phyloP scores from a whole-genome alignment of 2,888 invertebrate genomes.

The Eudiplozoon nipponicum region DNA sequence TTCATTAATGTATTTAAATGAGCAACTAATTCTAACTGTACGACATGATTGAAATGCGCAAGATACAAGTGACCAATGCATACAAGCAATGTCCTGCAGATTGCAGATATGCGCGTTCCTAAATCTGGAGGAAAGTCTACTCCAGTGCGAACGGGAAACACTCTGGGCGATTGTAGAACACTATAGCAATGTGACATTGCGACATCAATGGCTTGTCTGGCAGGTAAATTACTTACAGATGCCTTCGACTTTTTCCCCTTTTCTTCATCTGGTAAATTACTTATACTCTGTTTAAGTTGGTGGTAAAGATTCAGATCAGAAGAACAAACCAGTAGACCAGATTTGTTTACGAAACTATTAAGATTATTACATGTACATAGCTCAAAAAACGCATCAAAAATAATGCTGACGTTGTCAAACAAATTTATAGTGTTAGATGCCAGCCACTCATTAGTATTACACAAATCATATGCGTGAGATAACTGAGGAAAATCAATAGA shows the following conservation, averaged over 20 bases:
- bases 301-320: neutral
- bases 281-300: too few species aligned
- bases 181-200: conserved; percentile 14
- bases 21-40: conserved; percentile 12
- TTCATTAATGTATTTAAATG: conserved; percentile 14
- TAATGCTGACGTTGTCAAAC: conserved; percentile 13
- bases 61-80: conserved; percentile 12
- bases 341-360: neutral
- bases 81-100: conserved; percentile 11
- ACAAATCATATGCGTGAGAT: neutral
- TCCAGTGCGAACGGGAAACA: conserved; percentile 15
- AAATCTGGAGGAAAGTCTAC: conserved; percentile 9
- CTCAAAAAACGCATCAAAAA: conserved; percentile 15
- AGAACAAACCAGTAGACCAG: neutral
- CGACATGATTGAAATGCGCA: conserved; percentile 12
- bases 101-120: conserved; percentile 3
- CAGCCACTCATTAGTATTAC: conserved; percentile 14
- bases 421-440: conserved; percentile 13
- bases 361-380: conserved; percentile 8
- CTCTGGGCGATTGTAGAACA: conserved; percentile 6
- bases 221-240: neutral
- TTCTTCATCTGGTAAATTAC: too few species aligned
- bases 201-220: conserved; percentile 11
- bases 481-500: neutral
- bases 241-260: too few species aligned